Conservation (phyloP, 2,113 vertebrate genomes). For the Dendrocopos noguchii region DNA sequence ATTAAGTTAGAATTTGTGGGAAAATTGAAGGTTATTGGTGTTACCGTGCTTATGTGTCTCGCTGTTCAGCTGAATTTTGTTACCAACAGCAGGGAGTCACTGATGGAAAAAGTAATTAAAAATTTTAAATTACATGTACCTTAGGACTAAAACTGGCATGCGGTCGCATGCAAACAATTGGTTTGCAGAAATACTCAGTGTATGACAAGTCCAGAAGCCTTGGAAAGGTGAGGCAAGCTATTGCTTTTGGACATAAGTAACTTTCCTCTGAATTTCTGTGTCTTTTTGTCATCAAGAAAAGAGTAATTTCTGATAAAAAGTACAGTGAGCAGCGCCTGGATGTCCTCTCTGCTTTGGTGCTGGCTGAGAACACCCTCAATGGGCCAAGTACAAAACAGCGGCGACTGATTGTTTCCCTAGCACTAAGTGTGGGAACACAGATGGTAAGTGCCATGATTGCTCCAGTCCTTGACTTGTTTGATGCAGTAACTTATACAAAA, state of each 20-base stretch:
- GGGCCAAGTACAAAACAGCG: constrained; percentile 95
- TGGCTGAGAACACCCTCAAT: constrained; percentile 93
- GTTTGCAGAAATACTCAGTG: not conserved
- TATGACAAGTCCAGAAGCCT: not conserved
- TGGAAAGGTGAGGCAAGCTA: not conserved
- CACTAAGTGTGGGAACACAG: constrained; percentile 94
- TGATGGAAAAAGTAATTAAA: not conserved
- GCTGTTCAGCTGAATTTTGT: not conserved
- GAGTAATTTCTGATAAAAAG: constrained; percentile 98
- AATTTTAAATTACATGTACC: not conserved
- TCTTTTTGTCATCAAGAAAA: constrained; percentile 84
- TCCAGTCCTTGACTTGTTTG: not conserved
- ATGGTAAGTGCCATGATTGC: constrained; percentile 79
- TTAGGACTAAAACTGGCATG: not conserved
- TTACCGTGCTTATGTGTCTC: not conserved
- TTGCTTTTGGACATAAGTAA: not conserved
- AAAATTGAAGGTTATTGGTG: not conserved
- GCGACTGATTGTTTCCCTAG: constrained; percentile 89
- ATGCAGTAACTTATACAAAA: not conserved
- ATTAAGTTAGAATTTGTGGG: not conserved
- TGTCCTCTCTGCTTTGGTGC: constrained; percentile 93
- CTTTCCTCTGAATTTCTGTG: not conserved
- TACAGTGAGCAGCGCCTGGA: constrained; percentile 98
- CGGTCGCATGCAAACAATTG: not conserved
- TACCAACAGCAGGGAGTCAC: not conserved